These are phyloP conservation scores for Corythoichthys intestinalis DNA, from an alignment of 2,113 vertebrate genomes.

Conservation along the genomic window DNA sequence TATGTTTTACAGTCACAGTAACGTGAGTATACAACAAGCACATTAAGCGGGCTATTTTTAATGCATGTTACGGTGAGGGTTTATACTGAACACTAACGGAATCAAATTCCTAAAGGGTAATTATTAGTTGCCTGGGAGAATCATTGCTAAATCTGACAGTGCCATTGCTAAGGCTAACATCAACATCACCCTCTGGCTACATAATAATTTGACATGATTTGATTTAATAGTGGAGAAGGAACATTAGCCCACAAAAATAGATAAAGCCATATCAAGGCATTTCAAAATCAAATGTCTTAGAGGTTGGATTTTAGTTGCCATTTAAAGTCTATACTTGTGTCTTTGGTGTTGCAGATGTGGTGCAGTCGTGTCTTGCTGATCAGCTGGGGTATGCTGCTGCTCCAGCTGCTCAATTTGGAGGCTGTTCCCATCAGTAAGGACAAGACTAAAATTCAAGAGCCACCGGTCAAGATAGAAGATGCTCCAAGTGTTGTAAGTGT, in stretches of 20 bases:
- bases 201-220: constrained; percentile 1
- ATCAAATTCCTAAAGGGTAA: background rate
- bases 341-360: constrained; percentile 76
- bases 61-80: background rate
- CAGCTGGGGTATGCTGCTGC: constrained; percentile 71
- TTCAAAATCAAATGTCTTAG: background rate
- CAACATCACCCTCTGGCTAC: constrained; percentile 18
- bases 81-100: background rate
- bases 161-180: constrained; percentile 43
- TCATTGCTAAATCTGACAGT: constrained; percentile 26
- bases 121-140: background rate
- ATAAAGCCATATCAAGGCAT: background rate
- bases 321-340: background rate
- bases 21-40: constrained; percentile 46
- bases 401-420: constrained; percentile 69
- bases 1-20: constrained; percentile 22
- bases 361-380: constrained; percentile 54
- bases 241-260: background rate
- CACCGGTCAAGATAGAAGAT: constrained; percentile 72
- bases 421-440: constrained; percentile 90
- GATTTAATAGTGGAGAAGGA: too few species aligned
- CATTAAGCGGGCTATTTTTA: background rate
- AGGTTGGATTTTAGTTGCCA: background rate
- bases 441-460: constrained; percentile 84
- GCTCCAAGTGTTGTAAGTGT: constrained; percentile 80